Percentiles rank a stretch among this genome's conserved stretches.
phyloP scores from a whole-genome alignment of 2,888 invertebrate genomes.

The Drosophila mulleri region DNA sequence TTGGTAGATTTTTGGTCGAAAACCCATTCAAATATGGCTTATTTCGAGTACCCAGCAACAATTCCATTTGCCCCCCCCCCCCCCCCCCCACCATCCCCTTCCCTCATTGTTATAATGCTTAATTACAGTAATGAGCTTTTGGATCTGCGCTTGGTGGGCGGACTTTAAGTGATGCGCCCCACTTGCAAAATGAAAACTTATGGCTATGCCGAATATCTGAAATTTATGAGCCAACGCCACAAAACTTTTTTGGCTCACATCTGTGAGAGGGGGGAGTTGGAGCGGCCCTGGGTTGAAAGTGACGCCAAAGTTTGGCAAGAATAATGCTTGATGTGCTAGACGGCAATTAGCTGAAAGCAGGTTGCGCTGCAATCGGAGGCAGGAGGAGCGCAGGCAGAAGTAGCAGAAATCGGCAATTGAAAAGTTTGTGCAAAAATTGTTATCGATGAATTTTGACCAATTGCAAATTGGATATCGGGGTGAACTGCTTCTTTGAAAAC shows the following conservation, averaged over 20 bases:
- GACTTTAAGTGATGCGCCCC: constrained; percentile 30
- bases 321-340: constrained; percentile 24
- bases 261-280: neutral
- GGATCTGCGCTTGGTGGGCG: constrained; percentile 46
- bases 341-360: constrained; percentile 59
- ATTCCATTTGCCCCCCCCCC: constrained; percentile 31
- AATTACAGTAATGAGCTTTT: constrained; percentile 76
- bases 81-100: neutral
- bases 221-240: constrained; percentile 68
- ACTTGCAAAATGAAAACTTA: constrained; percentile 62
- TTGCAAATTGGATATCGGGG: neutral
- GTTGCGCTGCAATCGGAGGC: neutral
- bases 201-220: constrained; percentile 64
- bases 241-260: constrained; percentile 61
- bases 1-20: constrained; percentile 32
- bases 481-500: too few relatives aligned
- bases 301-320: constrained; percentile 50
- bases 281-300: constrained; percentile 26
- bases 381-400: neutral
- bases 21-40: constrained; percentile 68
- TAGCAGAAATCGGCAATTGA: constrained; percentile 1
- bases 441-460: neutral
- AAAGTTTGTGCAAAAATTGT: neutral
- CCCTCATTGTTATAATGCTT: constrained; percentile 42
- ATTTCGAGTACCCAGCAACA: constrained; percentile 44